Conservation (phyloP, 2,888 invertebrate species). For the Melipona bicolor region DNA sequence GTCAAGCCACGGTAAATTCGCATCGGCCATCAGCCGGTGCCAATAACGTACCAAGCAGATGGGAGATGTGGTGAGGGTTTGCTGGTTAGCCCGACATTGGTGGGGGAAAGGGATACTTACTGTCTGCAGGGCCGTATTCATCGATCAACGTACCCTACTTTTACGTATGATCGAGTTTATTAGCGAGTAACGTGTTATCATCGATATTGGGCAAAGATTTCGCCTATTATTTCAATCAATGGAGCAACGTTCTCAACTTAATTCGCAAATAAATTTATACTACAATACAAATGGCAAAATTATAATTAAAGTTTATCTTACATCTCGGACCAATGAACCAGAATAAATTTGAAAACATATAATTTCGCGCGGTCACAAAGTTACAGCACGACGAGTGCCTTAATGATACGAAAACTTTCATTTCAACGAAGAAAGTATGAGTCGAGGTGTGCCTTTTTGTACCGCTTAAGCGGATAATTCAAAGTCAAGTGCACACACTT, state of each 20-base stretch:
- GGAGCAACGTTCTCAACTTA: neutral
- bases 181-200: neutral
- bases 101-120: constrained; percentile 65
- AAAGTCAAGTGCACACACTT: constrained; percentile 60
- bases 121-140: constrained; percentile 70
- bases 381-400: neutral
- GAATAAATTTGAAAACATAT: constrained; percentile 16
- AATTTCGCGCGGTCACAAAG: neutral
- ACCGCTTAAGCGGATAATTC: constrained; percentile 50
- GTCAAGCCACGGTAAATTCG: constrained; percentile 74
- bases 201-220: neutral
- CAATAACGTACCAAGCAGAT: constrained; percentile 77
- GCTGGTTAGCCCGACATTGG: constrained; percentile 62
- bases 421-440: constrained; percentile 20
- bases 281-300: neutral
- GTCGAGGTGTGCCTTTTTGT: neutral
- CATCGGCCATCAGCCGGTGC: constrained; percentile 77
- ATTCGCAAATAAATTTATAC: neutral
- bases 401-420: constrained; percentile 33
- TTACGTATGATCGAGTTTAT: neutral
- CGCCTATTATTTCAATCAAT: neutral
- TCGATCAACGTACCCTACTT: constrained; percentile 44
- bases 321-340: constrained; percentile 16
- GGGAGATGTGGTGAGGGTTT: constrained; percentile 67
- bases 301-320: constrained; percentile 12